Conservation (phyloP, 2,113 vertebrate genomes). For the Crotalus tigris region DNA sequence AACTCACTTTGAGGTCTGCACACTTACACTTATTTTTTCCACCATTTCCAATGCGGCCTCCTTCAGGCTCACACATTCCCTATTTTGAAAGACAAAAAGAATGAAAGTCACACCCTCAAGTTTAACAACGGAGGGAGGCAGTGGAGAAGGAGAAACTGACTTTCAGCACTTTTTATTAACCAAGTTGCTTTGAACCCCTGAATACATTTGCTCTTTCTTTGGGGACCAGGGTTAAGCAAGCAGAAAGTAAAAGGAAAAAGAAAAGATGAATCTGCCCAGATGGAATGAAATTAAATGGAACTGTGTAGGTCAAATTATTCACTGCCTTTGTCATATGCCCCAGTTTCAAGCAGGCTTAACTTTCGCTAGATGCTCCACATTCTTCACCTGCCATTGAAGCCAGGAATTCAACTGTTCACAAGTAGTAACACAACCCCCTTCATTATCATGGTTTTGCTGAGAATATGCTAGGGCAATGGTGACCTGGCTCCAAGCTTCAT, state of each 20-base stretch:
- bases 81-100: constrained; percentile 67
- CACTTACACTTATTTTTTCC: constrained; percentile 84
- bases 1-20: constrained; percentile 84
- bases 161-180: constrained; percentile 55
- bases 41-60: constrained; percentile 79
- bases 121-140: constrained; percentile 46
- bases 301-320: constrained; percentile 42
- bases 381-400: constrained; percentile 4
- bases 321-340: constrained; percentile 43
- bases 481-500: constrained; percentile 30
- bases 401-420: neutral
- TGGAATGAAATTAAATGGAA: constrained; percentile 62
- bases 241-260: constrained; percentile 43
- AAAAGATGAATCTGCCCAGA: constrained; percentile 50
- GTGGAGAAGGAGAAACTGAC: constrained; percentile 28
- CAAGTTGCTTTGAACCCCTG: constrained; percentile 48
- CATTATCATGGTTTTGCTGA: neutral
- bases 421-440: constrained; percentile 6
- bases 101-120: constrained; percentile 51
- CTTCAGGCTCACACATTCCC: constrained; percentile 77
- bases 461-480: neutral
- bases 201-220: constrained; percentile 57
- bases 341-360: constrained; percentile 25
- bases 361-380: constrained; percentile 18
- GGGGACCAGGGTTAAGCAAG: constrained; percentile 53